phyloP scores from a whole-genome alignment of 2,113 vertebrate species.

The Telmatochromis bifrenatus region DNA sequence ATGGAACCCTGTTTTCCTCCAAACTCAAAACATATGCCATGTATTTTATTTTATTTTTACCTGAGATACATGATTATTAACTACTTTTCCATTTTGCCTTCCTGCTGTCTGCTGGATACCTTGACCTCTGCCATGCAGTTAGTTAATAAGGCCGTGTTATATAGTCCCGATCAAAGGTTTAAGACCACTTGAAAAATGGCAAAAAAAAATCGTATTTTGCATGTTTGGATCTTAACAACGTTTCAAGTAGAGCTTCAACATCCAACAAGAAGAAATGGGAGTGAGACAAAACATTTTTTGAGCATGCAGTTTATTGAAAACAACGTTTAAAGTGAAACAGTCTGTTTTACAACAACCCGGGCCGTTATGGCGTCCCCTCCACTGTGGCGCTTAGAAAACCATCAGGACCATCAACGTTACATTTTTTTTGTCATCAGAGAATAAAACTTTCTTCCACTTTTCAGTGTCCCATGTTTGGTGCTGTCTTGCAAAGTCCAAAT shows the following conservation, averaged over 20 bases:
- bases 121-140: neutral
- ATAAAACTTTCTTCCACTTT: neutral
- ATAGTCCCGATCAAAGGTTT: neutral
- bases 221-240: fast-evolving
- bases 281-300: neutral
- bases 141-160: fast-evolving
- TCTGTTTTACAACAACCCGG: too few species aligned
- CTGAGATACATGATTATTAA: neutral
- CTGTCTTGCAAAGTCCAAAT: neutral
- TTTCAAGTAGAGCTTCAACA: neutral
- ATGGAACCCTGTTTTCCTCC: neutral
- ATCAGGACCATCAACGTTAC: neutral
- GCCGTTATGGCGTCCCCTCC: neutral
- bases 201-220: fast-evolving
- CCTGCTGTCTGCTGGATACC: neutral
- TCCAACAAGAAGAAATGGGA: neutral
- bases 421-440: neutral
- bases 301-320: neutral
- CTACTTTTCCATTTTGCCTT: neutral
- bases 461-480: neutral
- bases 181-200: neutral
- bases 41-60: neutral
- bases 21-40: neutral
- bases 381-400: neutral
- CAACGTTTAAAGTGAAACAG: neutral